Base-by-base conservation (phyloP, 2,113 vertebrate species). In the Trogon surrucura region DNA sequence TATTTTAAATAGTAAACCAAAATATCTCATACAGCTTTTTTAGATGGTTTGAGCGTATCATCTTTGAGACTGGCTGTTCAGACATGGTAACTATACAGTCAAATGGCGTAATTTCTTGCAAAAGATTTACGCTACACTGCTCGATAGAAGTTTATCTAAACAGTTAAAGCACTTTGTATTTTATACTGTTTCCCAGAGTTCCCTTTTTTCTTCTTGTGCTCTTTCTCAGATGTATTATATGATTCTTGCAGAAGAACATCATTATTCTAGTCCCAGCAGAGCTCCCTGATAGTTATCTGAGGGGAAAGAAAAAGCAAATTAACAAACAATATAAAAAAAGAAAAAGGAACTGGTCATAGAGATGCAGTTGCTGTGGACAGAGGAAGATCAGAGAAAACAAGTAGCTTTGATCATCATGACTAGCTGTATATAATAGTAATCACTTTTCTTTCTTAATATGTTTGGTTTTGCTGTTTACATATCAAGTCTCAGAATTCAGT, bases 191-290 rank as follows among this genome's bases (percentile, higher is more conserved):
- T 88, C 57, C 51, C 56, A 71, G 65, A 70, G 82, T 86, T 81
- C 10, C 29, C 26, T 30, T 47, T 85, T 85, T 81, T 83, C 36
- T 62, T 45, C 30, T 27, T 25, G 1, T 30, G 61, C 10, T 22
- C 16, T 62, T 69, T 71, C n/a, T 80, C 13, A 72, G 32, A 67
- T 87, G 54, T 58, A 91, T 87, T 93, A 83, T 80, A 30, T 65
- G 26, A 73, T 74, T 82, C 82, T 85, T 91, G 29, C 54, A 92
- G 30, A 96, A 82, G 56, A 64, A 64, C 51, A 25, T 64, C 70
- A 93, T 67, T 64, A 71, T 94, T 96, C 92, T 93, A 70, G 58
- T 85, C 79, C 79, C 75, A 54, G 54, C 81, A 94, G 62, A 95
- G 75, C 74, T 93, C 14, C 30, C 69, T 93, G 71, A 44, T 91